phyloP scores from a whole-genome alignment of 1,140 invertebrate genomes.

The Harpegnathos saltator region DNA sequence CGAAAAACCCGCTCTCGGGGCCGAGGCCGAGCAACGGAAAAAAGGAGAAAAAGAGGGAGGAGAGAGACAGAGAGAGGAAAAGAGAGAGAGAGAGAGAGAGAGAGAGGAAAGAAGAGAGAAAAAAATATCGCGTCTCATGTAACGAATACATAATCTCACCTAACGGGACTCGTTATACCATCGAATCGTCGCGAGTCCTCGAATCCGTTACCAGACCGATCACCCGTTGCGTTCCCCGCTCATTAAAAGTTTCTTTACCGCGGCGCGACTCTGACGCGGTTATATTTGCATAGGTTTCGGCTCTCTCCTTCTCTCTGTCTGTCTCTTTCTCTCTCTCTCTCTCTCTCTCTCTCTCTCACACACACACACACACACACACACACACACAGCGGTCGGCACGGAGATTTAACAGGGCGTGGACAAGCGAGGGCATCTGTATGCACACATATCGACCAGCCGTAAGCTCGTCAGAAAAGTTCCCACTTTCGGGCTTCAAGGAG shows the following conservation, averaged over 20 bases:
- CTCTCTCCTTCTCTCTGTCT: no score
- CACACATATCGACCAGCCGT: neutral
- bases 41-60: neutral
- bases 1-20: no score
- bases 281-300: slow-evolving; percentile 36
- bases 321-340: no score
- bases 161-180: slow-evolving; percentile 18
- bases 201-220: slow-evolving; percentile 15
- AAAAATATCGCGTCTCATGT: slow-evolving; percentile 16
- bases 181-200: slow-evolving; percentile 5
- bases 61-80: neutral
- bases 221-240: neutral
- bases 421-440: slow-evolving; percentile 18
- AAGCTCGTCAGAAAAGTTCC: neutral
- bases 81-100: neutral
- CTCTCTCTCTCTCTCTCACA: no score
- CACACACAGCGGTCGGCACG: neutral
- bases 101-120: neutral
- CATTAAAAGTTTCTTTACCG: slow-evolving; percentile 34
- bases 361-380: no score
- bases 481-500: neutral
- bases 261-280: neutral
- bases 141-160: slow-evolving; percentile 15
- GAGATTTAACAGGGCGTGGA: slow-evolving; percentile 7
- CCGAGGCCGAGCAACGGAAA: neutral